Evolutionary conservation across 2,113 vertebrate genomes (phyloP), one percentile per base, ranked within the genome.

Genomic region (Symphodus melops): DNA sequence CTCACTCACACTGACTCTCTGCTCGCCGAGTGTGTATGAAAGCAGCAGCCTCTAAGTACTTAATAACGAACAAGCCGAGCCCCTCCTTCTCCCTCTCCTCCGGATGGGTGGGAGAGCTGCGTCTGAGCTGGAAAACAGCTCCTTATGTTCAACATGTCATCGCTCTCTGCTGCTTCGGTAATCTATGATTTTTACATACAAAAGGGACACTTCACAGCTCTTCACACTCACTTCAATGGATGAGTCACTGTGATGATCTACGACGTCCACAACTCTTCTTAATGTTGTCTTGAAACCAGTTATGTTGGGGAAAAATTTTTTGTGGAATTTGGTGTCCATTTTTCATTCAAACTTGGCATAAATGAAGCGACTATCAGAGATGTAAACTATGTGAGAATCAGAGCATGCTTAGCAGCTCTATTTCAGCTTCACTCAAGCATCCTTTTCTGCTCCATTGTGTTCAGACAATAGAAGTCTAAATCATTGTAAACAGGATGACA

Each of bases 71-170:
- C 71, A 81, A 80, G 77, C 86, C 16, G 49, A 84, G 82, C 82
- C 83, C 89, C 84, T 77, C 87, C 91, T 69, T 68, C 88, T 79
- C 79, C n/a, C 82, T 66, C 80, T 81, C 66, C 81, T 84, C 81
- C 5, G 51, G 83, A 86, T 72, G 78, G 81, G 85, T 56, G 65
- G 82, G 83, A 79, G 85, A 85, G 84, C 81, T 44, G 63, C 76
- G 69, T 86, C 73, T 75, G 69, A 49, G 70, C 63, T 74, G 20
- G 73, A 68, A 69, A 79, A 86, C 3, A 77, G 16, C 63, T n/a
- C 21, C 52, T 62, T 36, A 33, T 79, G 59, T 62, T 73, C 37
- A 62, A 52, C 54, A 61, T 70, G 65, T 74, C 70, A 21, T 78
- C 77, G 72, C 64, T 69, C 68, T 57, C 63, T 79, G 33, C 25